A percentile compares a stretch with the other conserved stretches of the same genome.
Conservation (phyloP, 2,888 invertebrate species). For the Melitaea athalia region DNA sequence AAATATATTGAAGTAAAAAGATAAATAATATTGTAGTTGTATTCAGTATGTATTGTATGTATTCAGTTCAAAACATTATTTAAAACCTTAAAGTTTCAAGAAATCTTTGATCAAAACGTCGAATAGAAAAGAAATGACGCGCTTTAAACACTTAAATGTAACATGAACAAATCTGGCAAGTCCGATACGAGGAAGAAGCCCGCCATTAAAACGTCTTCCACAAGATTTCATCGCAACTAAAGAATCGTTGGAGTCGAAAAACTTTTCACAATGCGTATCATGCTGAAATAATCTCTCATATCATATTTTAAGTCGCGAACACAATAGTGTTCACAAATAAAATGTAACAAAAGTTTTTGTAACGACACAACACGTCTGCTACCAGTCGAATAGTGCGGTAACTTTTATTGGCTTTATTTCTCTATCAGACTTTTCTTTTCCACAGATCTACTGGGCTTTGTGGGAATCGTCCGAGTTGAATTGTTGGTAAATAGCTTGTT, state of each 20-base stretch:
- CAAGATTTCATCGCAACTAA: slow-evolving; percentile 14
- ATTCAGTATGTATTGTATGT: too few species aligned
- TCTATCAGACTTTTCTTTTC: slow-evolving; percentile 65
- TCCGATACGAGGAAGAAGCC: slow-evolving; percentile 13
- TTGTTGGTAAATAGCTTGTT: slow-evolving; percentile 73
- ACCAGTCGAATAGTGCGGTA: slow-evolving; percentile 59
- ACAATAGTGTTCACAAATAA: slow-evolving; percentile 37
- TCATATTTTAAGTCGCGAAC: slow-evolving; percentile 20
- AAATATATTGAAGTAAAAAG: too few species aligned
- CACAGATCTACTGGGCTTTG: slow-evolving; percentile 64
- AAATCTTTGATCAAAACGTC: slow-evolving; percentile 1
- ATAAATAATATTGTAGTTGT: background rate
- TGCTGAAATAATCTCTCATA: slow-evolving; percentile 24
- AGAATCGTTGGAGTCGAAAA: slow-evolving; percentile 20
- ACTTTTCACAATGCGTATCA: slow-evolving; percentile 23
- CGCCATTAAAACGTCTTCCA: slow-evolving; percentile 20
- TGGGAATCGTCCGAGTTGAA: slow-evolving; percentile 63
- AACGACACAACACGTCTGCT: slow-evolving; percentile 54
- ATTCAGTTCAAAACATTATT: background rate
- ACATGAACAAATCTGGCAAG: slow-evolving; percentile 19
- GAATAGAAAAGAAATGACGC: slow-evolving; percentile 2
- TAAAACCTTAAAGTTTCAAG: background rate
- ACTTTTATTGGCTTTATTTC: slow-evolving; percentile 73
- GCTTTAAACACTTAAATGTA: slow-evolving; percentile 3
- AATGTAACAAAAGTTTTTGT: slow-evolving; percentile 50